Base-by-base conservation (phyloP, 2,888 invertebrate species). In the Cerceris ruficornis region DNA sequence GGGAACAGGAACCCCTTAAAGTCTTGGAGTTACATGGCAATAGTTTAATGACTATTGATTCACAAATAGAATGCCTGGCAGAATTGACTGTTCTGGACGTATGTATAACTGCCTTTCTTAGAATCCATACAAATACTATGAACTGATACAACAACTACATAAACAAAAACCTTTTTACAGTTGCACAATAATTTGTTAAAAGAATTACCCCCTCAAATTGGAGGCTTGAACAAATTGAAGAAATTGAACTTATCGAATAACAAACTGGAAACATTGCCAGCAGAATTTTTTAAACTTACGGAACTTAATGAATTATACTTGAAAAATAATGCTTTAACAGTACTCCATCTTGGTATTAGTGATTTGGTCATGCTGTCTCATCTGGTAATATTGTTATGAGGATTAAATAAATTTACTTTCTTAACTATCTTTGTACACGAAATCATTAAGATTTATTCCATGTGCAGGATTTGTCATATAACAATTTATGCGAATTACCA, bases 151-250 rank as follows among this genome's bases (percentile, higher is more conserved):
- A 15, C 4, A 60, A 49, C 54, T 73, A 61, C 68, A 59, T 64
- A 41, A 49, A n/a, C 14, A 14, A 2, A n/a, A 97, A 93, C 97
- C 66, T 61, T 42, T 73, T 42, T 6, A 60, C 62, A 98, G 97
- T 93, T 98, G 62, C 97, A 98, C 93, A 96, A 97, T 92, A 98
- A 98, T 93, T 95, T 95, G 60, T 92, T 98, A 88, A 94, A 94
- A 82, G 93, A 92, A 64, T 91, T 98, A 79, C 98, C 98, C 7
- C 90, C 94, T 49, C 95, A 96, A 92, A 94, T 98, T 87, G 96
- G 96, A 57, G 94, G 94, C 77, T 93, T 98, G 86, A 94, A 93
- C 74, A 95, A 94, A 89, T 92, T 97, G 79, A 93, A 94, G 78
- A 95, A 94, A 88, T 89, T 97, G 52, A 96, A 95, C 91, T 90